Evolutionary conservation across 2,113 vertebrate species (phyloP).

Genomic region (Cinclus mexicanus): DNA sequence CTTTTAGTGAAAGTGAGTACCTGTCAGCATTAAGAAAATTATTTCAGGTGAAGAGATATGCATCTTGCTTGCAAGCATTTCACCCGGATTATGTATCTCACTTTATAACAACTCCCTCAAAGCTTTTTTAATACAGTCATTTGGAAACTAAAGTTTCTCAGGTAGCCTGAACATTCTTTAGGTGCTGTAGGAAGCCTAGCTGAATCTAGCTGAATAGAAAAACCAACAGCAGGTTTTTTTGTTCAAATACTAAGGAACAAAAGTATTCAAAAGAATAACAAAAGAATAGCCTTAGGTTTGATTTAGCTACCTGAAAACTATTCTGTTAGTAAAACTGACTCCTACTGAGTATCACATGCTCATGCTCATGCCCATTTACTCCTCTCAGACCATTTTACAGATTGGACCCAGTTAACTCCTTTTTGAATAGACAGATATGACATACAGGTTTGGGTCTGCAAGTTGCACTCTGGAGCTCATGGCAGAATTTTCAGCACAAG

Average conservation of each 20-base stretch:
- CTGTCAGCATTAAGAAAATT: neutral
- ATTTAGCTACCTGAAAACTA: neutral
- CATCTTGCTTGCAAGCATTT: neutral
- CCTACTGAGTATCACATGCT: neutral
- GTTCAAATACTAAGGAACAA: constrained; percentile 19
- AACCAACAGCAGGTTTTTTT: neutral
- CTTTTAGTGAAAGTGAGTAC: neutral
- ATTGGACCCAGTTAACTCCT: neutral
- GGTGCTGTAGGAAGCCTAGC: neutral
- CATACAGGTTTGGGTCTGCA: neutral
- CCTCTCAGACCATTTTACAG: neutral
- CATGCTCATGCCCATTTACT: neutral
- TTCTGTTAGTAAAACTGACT: neutral
- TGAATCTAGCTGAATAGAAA: neutral
- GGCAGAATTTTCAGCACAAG: neutral
- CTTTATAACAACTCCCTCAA: neutral
- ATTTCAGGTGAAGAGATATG: neutral
- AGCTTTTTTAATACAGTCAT: neutral
- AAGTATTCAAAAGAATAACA: neutral
- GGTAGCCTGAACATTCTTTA: neutral
- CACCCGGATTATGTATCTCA: neutral
- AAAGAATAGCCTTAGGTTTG: neutral
- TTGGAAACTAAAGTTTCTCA: neutral
- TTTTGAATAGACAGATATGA: neutral
- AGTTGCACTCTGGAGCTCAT: neutral